Evolutionary conservation across 1,140 invertebrate species (phyloP).

Genomic region (Hycleus cichorii): DNA sequence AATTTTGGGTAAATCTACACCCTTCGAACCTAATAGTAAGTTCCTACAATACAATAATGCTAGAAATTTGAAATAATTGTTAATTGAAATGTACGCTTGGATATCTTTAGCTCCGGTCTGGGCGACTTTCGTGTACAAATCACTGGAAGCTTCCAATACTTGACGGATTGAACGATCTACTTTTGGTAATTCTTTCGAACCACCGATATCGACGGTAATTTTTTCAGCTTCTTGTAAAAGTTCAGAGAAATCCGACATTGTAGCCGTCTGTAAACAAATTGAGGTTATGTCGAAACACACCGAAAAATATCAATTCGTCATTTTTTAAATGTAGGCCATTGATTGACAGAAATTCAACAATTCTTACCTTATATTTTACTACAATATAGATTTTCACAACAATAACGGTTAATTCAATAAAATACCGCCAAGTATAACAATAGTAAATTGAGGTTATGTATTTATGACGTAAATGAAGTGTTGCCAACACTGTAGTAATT

Average conservation of each 20-base stretch:
- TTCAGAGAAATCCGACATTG: slow-evolving; percentile 65
- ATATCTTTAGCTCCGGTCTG: slow-evolving; percentile 79
- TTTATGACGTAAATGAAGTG: no score
- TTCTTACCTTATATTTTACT: no score
- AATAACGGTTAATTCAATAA: no score
- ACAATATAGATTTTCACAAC: no score
- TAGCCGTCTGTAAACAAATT: slow-evolving; percentile 1
- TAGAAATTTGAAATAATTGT: no score
- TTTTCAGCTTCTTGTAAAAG: slow-evolving; percentile 86
- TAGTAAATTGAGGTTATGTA: no score
- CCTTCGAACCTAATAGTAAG: slow-evolving; percentile 84
- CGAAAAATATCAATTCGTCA: no score
- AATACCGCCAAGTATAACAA: no score
- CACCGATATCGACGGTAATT: slow-evolving; percentile 80
- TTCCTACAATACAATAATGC: slow-evolving; percentile 54
- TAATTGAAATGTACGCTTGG: slow-evolving; percentile 69
- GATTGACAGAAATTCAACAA: no score
- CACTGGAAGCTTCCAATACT: slow-evolving; percentile 85
- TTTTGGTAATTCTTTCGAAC: slow-evolving; percentile 69
- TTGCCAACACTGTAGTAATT: no score
- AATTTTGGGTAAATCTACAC: slow-evolving; percentile 87
- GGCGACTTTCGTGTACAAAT: slow-evolving; percentile 77
- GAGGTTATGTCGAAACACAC: no score
- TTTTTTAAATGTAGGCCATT: no score
- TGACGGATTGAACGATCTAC: slow-evolving; percentile 86